Evolutionary conservation across 2,888 invertebrate species (phyloP), one percentile per base, ranked within the genome.

Genomic region (Drosophila limbata): DNA sequence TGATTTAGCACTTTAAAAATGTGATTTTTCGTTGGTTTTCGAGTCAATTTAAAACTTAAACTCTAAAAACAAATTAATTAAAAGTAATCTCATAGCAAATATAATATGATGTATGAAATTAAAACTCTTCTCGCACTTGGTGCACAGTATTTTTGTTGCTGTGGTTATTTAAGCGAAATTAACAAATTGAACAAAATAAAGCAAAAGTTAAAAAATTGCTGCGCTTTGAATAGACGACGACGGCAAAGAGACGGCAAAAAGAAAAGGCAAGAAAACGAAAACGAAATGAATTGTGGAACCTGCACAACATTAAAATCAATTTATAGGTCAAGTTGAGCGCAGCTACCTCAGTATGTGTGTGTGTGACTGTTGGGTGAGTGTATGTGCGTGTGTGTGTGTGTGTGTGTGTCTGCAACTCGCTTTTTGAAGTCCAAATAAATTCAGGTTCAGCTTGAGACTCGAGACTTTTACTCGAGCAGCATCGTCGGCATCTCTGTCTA

Each of bases 261-360:
- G 42, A 62, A 70, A 56, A 56, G 55, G 13, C 48, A 64, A 64
- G 39, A 45, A 44, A 60, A 31, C 25, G n/a, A 56, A 15, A 59
- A 56, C 28, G 15, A 57, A 17, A 57, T 28, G 67, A 17, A 65
- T 72, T 81, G 79, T 77, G 77, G 88, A 88, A 71, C 84, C 90
- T 87, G 85, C 79, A 88, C 90, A 86, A 90, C 88, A 77, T 84
- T 47, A 79, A 87, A 87, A 79, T 79, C 84, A 73, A 77, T 90
- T 90, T 90, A 90, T 90, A 85, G 90, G 90, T 90, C 90, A 90
- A 90, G 90, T 90, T 90, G 90, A 89, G 82, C 82, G 74, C 81
- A 75, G 66, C 61, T 35, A 35, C 33, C 28, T 33, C 28, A 21
- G 33, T 51, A 37, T 44, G 17, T 17, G n/a, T 10, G 9, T 47